Percentiles rank a stretch among this genome's conserved stretches.
These are phyloP conservation scores for Andrena cerasifolii DNA, from an alignment of 1,140 invertebrate genomes.

Conservation along the genomic window DNA sequence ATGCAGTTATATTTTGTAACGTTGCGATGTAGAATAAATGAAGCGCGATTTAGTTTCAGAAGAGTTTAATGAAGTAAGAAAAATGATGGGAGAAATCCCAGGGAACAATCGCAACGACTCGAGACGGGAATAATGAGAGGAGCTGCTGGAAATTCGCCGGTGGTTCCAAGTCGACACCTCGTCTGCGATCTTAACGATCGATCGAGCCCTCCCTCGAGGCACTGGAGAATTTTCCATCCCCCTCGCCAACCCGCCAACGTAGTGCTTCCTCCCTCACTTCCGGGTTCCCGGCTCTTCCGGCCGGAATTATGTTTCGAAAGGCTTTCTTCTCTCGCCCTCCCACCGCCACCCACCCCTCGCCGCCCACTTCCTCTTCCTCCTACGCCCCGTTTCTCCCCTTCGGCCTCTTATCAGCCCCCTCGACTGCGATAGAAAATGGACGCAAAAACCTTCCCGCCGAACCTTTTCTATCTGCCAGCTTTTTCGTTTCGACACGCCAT, in stretches of 20 bases:
- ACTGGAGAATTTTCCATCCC: slow-evolving; percentile 59
- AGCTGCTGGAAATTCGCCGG: neutral
- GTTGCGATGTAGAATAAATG: no score
- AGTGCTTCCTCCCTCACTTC: slow-evolving; percentile 77
- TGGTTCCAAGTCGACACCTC: slow-evolving; percentile 44
- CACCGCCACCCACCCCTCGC: neutral
- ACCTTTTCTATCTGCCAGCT: neutral
- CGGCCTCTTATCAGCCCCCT: slow-evolving; percentile 42
- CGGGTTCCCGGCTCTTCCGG: slow-evolving; percentile 78
- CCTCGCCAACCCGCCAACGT: slow-evolving; percentile 23
- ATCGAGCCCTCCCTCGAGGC: slow-evolving; percentile 59
- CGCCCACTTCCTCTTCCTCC: slow-evolving; percentile 42
- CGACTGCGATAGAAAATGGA: slow-evolving; percentile 30
- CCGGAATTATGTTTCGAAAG: slow-evolving; percentile 69
- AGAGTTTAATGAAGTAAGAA: neutral
- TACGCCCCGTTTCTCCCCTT: slow-evolving; percentile 19
- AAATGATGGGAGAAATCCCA: neutral
- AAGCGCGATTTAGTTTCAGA: neutral
- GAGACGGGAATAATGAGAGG: neutral
- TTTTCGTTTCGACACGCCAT: neutral
- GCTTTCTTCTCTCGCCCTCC: slow-evolving; percentile 49
- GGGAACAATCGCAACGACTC: neutral
- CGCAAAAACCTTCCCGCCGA: neutral
- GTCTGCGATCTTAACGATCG: slow-evolving; percentile 75
- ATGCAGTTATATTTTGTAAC: no score